These are phyloP conservation scores for Sus cebifrons DNA, from an alignment of 2,797 vertebrate genomes.

Conservation along the genomic window DNA sequence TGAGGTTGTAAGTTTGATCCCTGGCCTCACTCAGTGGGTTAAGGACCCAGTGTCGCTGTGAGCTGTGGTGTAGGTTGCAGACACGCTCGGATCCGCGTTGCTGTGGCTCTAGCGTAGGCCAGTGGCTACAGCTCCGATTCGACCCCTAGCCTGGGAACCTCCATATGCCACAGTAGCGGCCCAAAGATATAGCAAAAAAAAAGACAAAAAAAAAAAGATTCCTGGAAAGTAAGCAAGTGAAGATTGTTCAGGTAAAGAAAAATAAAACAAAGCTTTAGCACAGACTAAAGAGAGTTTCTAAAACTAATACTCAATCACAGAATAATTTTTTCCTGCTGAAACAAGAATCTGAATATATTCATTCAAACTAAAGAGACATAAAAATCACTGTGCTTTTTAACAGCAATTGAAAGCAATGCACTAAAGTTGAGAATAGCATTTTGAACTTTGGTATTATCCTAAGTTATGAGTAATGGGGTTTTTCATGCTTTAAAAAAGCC, in stretches of 20 bases:
- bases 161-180: too few relatives aligned
- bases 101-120: too few relatives aligned
- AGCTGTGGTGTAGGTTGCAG: too few relatives aligned
- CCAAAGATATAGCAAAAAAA: too few relatives aligned
- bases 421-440: background rate
- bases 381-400: slow-evolving; percentile 30
- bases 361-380: slow-evolving; percentile 22
- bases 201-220: background rate
- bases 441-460: background rate
- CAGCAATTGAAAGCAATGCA: slow-evolving; percentile 25
- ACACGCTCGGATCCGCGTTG: too few relatives aligned
- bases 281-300: slow-evolving; percentile 41
- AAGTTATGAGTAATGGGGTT: background rate
- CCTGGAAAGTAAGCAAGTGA: slow-evolving; percentile 36
- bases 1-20: too few relatives aligned
- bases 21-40: too few relatives aligned
- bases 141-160: too few relatives aligned
- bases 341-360: slow-evolving; percentile 49
- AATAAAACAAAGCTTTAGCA: background rate
- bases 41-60: too few relatives aligned
- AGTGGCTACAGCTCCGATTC: too few relatives aligned
- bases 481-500: background rate
- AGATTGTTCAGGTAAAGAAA: slow-evolving; percentile 29
- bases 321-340: slow-evolving; percentile 31
- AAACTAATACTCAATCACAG: slow-evolving; percentile 45